Conservation (phyloP, 2,888 invertebrate genomes). For the Clusia tigrina region DNA sequence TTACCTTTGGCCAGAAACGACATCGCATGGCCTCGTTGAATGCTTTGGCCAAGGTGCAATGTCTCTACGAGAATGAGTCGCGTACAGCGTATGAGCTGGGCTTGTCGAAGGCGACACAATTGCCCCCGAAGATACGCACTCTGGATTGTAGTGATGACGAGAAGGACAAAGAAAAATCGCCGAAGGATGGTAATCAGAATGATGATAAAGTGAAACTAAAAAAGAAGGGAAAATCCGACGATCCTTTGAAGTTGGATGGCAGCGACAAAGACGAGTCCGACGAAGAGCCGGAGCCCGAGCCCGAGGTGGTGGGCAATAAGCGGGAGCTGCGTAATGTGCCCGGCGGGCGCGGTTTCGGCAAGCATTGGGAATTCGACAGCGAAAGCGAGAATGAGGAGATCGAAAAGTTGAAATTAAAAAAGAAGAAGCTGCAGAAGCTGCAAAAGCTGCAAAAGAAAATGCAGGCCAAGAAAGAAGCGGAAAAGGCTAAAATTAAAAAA, state of each 20-base stretch:
- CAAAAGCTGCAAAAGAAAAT: slow-evolving; percentile 51
- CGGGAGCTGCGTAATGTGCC: slow-evolving; percentile 76
- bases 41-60: slow-evolving; percentile 89
- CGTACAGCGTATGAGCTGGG: slow-evolving; percentile 74
- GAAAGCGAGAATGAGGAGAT: slow-evolving; percentile 59
- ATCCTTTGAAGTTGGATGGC: slow-evolving; percentile 31
- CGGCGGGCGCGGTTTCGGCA: slow-evolving; percentile 80
- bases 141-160: slow-evolving; percentile 67
- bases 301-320: slow-evolving; percentile 61
- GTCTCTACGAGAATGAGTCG: slow-evolving; percentile 88
- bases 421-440: slow-evolving; percentile 48
- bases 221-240: slow-evolving; percentile 36
- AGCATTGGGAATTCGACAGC: slow-evolving; percentile 82
- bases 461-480: slow-evolving; percentile 46
- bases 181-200: background rate
- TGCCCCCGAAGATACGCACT: slow-evolving; percentile 63
- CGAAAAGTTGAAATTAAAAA: slow-evolving; percentile 46
- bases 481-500: slow-evolving; percentile 52
- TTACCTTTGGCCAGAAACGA: slow-evolving; percentile 73
- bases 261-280: slow-evolving; percentile 30
- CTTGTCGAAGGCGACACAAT: slow-evolving; percentile 64
- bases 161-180: slow-evolving; percentile 42
- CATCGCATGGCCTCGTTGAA: slow-evolving; percentile 89
- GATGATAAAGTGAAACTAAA: slow-evolving; percentile 35
- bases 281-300: slow-evolving; percentile 46